Percentiles rank a stretch among this genome's conserved stretches.
phyloP scores from a whole-genome alignment of 1,140 invertebrate species.

The Bombus terrestris region DNA sequence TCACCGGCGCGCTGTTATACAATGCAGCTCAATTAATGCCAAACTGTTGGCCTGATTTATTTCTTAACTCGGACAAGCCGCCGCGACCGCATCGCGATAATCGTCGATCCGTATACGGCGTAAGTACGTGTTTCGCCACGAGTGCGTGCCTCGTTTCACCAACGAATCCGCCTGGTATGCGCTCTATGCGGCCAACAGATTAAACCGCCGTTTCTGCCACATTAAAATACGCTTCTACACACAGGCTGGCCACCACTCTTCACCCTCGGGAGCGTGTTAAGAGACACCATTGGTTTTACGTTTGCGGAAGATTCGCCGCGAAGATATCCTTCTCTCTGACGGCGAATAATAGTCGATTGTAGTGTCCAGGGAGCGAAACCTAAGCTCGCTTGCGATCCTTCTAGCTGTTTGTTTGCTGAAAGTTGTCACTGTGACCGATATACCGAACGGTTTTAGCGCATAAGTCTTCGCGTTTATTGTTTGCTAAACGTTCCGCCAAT shows the following conservation, averaged over 20 bases:
- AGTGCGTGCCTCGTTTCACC: slow-evolving; percentile 42
- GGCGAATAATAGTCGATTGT: slow-evolving; percentile 53
- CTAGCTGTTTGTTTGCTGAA: neutral
- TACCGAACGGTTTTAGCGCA: slow-evolving; percentile 22
- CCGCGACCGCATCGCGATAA: slow-evolving; percentile 63
- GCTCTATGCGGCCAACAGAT: slow-evolving; percentile 56
- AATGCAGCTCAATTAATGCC: slow-evolving; percentile 82
- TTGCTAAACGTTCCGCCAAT: slow-evolving; percentile 36
- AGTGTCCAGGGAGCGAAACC: slow-evolving; percentile 36
- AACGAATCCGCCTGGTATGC: slow-evolving; percentile 18
- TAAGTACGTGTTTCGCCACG: slow-evolving; percentile 31
- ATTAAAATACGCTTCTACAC: slow-evolving; percentile 26
- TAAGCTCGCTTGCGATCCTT: neutral
- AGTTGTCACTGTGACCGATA: slow-evolving; percentile 43
- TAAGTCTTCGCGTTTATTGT: slow-evolving; percentile 42
- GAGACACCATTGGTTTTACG: neutral
- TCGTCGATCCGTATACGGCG: slow-evolving; percentile 63
- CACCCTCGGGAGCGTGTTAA: neutral
- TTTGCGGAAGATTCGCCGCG: slow-evolving; percentile 32
- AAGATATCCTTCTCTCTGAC: slow-evolving; percentile 38
- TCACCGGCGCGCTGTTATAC: slow-evolving; percentile 77
- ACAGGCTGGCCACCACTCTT: no score
- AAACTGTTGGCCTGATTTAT: slow-evolving; percentile 81
- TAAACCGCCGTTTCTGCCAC: slow-evolving; percentile 49
- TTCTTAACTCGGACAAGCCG: slow-evolving; percentile 72